Evolutionary conservation across 2,113 vertebrate genomes (phyloP).

Genomic region (Dasyurus viverrinus): DNA sequence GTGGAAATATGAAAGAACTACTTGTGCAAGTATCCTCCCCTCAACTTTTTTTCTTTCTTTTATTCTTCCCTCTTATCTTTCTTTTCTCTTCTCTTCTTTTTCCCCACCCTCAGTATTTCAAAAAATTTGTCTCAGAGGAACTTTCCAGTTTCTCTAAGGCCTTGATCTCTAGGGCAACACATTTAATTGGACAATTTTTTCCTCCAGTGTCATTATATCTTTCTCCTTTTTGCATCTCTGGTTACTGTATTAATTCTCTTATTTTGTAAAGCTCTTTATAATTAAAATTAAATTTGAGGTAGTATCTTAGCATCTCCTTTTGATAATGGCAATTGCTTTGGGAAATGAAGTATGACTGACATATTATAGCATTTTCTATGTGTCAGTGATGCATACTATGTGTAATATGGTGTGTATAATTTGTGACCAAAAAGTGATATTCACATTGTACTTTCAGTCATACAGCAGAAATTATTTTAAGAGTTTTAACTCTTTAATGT

Average conservation of each 20-base stretch:
- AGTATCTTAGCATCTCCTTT: neutral
- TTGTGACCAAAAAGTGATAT: neutral
- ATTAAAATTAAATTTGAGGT: neutral
- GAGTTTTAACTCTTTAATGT: slow-evolving; percentile 2
- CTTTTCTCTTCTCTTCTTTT: neutral
- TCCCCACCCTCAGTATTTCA: neutral
- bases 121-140: neutral
- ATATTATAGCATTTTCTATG: neutral
- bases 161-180: neutral
- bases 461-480: neutral
- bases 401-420: neutral
- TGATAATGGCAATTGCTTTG: neutral
- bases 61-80: neutral
- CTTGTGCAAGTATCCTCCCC: neutral
- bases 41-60: no score
- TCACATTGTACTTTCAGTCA: neutral
- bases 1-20: neutral
- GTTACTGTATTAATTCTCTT: neutral
- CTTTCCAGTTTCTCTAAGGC: neutral
- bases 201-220: neutral
- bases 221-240: neutral
- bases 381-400: no score
- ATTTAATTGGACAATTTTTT: neutral
- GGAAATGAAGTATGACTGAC: neutral
- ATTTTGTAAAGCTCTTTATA: neutral